Evolutionary conservation across 1,140 invertebrate species (phyloP), one percentile per base, ranked within the genome.

Genomic region (Zaprionus vittiger): DNA sequence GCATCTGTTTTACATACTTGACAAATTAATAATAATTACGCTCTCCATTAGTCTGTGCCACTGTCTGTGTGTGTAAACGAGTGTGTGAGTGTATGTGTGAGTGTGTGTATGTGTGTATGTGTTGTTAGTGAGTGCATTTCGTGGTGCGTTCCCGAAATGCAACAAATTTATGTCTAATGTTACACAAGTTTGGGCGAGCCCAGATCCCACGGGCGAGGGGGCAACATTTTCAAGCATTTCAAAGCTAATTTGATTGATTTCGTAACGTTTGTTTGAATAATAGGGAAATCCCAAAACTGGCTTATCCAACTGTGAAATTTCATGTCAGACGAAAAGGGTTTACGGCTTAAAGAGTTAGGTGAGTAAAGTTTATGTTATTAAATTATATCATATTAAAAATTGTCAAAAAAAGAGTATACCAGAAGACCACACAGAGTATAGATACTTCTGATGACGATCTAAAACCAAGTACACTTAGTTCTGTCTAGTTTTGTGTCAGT

Each of bases 1-100:
- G 84, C 84, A 89, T 89, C 85, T 89, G 85, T 90, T 90, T 90
- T 89, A 84, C 81, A 89, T 84, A 89, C 85, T 89, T 89, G 84
- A 87, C 84, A 87, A 87, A 87, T 89, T 89, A 79, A 89, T 89
- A 87, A 89, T 84, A 87, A 89, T 87, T 89, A 89, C 84, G 68
- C 77, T 83, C 69, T 71, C 62, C 83, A 68, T 65, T 78, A 22
- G 47, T 52, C 6, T 52, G 47, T 1, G 20, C 47, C 47, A 52
- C 47, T 61, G 47, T 52, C 2, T 41, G 38, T 41, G 38, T 41
- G 15, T 41, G 4, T 41, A 3, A 5, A n/a, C 31, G 17, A 59
- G 60, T 68, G 63, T 61, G 24, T 49, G 20, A 41, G 44, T 59
- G 59, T 57, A n/a, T 55, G 26, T 52, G 5, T 66, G 68, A 69